phyloP scores from a whole-genome alignment of 2,888 invertebrate genomes.

The Eurytoma adleriae region DNA sequence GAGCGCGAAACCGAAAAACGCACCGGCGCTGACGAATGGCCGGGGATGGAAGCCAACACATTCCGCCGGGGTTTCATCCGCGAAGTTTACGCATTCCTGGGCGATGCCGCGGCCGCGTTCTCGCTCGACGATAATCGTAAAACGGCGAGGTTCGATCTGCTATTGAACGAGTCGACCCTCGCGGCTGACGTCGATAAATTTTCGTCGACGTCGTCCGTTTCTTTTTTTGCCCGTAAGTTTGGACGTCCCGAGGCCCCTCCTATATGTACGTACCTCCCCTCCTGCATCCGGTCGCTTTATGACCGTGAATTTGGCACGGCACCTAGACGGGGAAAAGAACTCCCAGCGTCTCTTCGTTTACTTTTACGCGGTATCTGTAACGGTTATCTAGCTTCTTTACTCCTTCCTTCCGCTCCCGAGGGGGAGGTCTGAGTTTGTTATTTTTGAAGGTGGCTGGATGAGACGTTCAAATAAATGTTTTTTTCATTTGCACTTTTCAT shows the following conservation, averaged over 20 bases:
- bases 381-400: too few species aligned
- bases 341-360: not conserved
- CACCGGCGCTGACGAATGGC: conserved; percentile 18
- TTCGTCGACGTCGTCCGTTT: not conserved
- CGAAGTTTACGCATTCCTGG: not conserved
- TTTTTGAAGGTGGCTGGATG: too few species aligned
- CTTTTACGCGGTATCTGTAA: not conserved
- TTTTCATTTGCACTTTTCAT: too few species aligned
- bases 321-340: not conserved
- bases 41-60: conserved; percentile 36
- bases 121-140: not conserved
- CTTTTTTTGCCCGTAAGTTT: not conserved
- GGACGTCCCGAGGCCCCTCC: too few species aligned
- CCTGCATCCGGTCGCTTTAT: conserved; percentile 20
- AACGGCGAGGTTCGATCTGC: too few species aligned
- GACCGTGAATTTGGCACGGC: conserved; percentile 38
- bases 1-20: conserved; percentile 27
- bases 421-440: too few species aligned
- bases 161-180: too few species aligned
- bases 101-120: not conserved
- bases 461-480: too few species aligned
- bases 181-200: too few species aligned
- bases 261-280: not conserved
- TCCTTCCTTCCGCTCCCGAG: too few species aligned
- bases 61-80: not conserved